Evolutionary conservation across 2,888 invertebrate species (phyloP).

Genomic region (Aporophyla nigra): DNA sequence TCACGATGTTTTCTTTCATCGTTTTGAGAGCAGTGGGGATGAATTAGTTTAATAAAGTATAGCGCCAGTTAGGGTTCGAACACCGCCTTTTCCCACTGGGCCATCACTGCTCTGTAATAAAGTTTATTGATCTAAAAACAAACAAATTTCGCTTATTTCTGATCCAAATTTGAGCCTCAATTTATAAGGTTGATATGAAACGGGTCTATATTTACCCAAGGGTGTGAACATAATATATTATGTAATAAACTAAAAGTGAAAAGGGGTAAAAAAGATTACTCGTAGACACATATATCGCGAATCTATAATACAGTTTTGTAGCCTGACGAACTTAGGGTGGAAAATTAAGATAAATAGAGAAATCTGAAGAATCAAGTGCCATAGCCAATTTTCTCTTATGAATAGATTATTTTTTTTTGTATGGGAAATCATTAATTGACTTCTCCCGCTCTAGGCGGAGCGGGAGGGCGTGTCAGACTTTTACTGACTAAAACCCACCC

Average conservation of each 20-base stretch:
- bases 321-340: slow-evolving; percentile 6
- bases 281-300: slow-evolving; percentile 62
- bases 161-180: slow-evolving; percentile 16
- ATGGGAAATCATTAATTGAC: no score
- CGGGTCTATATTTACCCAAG: slow-evolving; percentile 42
- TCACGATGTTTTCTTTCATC: no score
- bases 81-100: no score
- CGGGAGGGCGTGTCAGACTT: no score
- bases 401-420: no score
- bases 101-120: neutral
- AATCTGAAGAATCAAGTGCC: neutral
- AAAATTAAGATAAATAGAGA: slow-evolving; percentile 17
- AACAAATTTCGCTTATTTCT: slow-evolving; percentile 19
- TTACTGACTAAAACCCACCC: no score
- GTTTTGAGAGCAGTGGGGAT: no score
- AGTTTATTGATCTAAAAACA: slow-evolving; percentile 6
- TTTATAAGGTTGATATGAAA: slow-evolving; percentile 15
- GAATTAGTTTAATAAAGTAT: no score
- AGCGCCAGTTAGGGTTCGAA: no score
- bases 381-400: neutral
- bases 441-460: no score
- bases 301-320: slow-evolving; percentile 53
- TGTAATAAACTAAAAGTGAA: slow-evolving; percentile 27
- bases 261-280: slow-evolving; percentile 28
- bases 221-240: slow-evolving; percentile 36